Evolutionary conservation across 37 sponge, comb jelly and placozoan species (phyloP).

Genomic region (Mnemiopsis leidyi): DNA sequence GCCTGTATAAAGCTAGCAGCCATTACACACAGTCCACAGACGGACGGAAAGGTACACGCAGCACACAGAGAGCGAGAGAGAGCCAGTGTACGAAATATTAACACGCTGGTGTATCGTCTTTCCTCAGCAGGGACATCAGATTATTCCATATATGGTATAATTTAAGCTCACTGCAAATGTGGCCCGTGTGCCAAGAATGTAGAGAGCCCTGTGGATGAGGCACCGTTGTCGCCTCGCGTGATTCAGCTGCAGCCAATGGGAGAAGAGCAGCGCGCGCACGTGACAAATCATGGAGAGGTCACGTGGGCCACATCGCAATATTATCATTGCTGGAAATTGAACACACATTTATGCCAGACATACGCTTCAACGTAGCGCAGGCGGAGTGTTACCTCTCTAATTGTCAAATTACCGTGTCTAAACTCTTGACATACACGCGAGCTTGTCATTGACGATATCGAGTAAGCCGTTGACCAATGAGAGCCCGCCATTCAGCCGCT

Average conservation of each 20-base stretch:
- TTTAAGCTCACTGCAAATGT: conserved; percentile 9
- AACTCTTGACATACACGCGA: conserved; percentile 31
- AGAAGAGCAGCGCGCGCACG: neutral
- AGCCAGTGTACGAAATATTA: conserved; percentile 21
- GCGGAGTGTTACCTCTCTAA: conserved; percentile 3
- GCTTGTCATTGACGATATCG: conserved; percentile 9
- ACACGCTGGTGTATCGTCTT: conserved; percentile 59
- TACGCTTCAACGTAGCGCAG: neutral
- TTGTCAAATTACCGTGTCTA: conserved; percentile 44
- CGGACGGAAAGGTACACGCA: neutral
- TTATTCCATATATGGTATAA: conserved; percentile 48
- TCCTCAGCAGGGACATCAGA: neutral
- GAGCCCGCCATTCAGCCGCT: neutral
- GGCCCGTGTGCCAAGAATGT: conserved; percentile 35
- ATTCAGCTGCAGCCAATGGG: neutral
- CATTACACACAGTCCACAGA: neutral
- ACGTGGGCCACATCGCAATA: neutral
- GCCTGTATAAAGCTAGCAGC: neutral
- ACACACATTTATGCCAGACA: conserved; percentile 45
- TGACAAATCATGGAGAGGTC: neutral
- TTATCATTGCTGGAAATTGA: conserved; percentile 6
- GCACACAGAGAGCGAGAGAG: conserved; percentile 11
- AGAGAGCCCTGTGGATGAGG: conserved; percentile 6
- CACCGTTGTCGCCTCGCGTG: neutral
- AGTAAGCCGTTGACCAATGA: neutral